Base-by-base conservation (phyloP, 2,797 vertebrate species). In the Leptodactylus fallax region DNA sequence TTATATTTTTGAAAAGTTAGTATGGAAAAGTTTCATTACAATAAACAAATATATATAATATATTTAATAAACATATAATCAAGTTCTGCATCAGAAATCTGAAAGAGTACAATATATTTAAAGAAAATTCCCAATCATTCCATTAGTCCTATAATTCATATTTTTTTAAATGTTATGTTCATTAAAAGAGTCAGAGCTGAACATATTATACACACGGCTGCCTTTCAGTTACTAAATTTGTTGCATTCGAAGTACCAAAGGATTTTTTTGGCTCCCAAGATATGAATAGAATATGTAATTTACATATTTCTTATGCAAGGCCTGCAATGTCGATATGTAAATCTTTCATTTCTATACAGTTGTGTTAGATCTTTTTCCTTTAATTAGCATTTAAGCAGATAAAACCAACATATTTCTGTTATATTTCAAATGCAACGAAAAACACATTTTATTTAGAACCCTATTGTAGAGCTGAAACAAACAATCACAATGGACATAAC, bases 371-470 rank as follows among this genome's bases (percentile, higher is more conserved):
- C 25, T 16, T 49, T 80, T 58, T 17, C 12, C 16, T 67, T 60
- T 81, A 72, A 72, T 81, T 80, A 60, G 53, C 0, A 58, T 56
- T 36, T 36, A 36, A 79, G n/a, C 19, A 71, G 17, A 80, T 17
- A 63, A 11, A 60, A 85, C 87, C 16, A 58, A 93, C 92, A 91
- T 12, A 88, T 77, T 89, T 91, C 83, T 90, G 3, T 25, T 67
- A 16, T 16, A 14, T 36, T 2, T 36, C 36, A 36, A 36, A 36
- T 36, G 21, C n/a, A 25, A 51, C 1, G 3, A 19, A 2, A 47
- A 78, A 78, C 7, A 27, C 0, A 58, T 27, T 56, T 56, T 58
- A 25, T 11, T 21, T 19, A 27, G 14, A 27, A 79, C 27, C 36
- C 36, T 36, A 36, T 36, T 1, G 16, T 27, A 58, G 6, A 78